Evolutionary conservation across 2,113 vertebrate genomes (phyloP), one percentile per base, ranked within the genome.

Genomic region (Oriolus oriolus): DNA sequence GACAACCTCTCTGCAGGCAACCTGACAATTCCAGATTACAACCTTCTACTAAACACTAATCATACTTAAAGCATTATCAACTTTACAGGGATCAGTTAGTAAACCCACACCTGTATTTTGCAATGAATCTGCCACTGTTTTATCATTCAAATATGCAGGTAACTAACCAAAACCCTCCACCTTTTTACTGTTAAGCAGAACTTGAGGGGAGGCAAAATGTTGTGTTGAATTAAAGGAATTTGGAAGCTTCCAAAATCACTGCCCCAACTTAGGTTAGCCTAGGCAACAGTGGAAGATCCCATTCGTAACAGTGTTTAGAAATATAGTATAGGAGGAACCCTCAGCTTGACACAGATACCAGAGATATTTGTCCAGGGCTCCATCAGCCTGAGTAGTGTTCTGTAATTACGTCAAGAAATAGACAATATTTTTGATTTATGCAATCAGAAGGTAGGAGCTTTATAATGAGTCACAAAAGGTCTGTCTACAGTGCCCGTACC

Each of bases 91-190:
- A 87, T 42, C 82, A 86, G 96, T 97, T 96, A 97, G 96, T 97
- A 97, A 95, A 95, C 95, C 96, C 96, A 96, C 95, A 97, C 96
- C 96, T 97, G 54, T 87, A 64, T 88, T 94, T 93, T 90, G 85
- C 60, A 95, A 93, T 64, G 96, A 94, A 97, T 97, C 96, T 97
- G 95, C 96, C 96, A 97, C 96, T 97, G 96, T 97, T 97, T 94
- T 60, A 70, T 44, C 26, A 5, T 39, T 81, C 75, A 90, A 87
- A 73, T 21, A 79, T 0, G 10, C 2, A 85, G 8, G 20, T 21
- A 49, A 87, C 27, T 59, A 74, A 79, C 21, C 30, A 82, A 59
- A 92, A 90, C 13, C 2, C 14, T 35, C 45, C 31, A 60, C 12
- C 24, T 39, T 93, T 94, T 95, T 78, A 63, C 45, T 73, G 19